Percentiles rank a stretch among this genome's conserved stretches.
phyloP scores from a whole-genome alignment of 2,113 vertebrate species.

The Rhodinocichla rosea region DNA sequence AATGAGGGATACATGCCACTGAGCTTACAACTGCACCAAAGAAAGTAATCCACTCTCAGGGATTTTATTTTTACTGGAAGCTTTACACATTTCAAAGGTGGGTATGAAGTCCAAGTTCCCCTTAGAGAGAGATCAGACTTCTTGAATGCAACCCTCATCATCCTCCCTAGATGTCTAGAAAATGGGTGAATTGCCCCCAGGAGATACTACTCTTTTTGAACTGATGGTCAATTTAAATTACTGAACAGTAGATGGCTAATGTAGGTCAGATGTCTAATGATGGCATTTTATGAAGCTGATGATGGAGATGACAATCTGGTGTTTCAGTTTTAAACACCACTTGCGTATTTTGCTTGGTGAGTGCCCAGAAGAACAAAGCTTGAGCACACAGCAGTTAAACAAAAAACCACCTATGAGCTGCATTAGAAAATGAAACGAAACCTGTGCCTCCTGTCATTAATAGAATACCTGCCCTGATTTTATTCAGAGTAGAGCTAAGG shows the following conservation, averaged over 20 bases:
- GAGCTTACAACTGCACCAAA: not conserved
- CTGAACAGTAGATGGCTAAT: not conserved
- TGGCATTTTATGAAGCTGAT: not conserved
- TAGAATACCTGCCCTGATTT: not conserved
- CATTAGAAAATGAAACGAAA: not conserved
- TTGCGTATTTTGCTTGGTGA: not conserved
- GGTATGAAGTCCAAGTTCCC: not conserved
- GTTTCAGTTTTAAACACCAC: not conserved
- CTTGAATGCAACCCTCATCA: not conserved
- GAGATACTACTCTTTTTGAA: not conserved
- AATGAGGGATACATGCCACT: not conserved
- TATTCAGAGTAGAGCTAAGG: not conserved
- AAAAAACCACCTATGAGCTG: not conserved
- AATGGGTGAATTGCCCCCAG: not conserved
- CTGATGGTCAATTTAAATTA: not conserved
- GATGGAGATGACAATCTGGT: not conserved
- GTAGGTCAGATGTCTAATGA: not conserved
- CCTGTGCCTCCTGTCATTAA: not conserved
- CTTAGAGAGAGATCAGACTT: not conserved
- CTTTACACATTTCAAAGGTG: slow-evolving; percentile 20
- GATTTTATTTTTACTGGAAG: slow-evolving; percentile 39
- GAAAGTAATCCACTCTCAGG: not conserved
- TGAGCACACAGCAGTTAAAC: not conserved
- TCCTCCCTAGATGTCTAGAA: not conserved
- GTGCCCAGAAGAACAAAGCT: not conserved